Percentiles rank a stretch among this genome's conserved stretches.
Conservation (phyloP, 2,888 invertebrate genomes). For the Xylota sylvarum region DNA sequence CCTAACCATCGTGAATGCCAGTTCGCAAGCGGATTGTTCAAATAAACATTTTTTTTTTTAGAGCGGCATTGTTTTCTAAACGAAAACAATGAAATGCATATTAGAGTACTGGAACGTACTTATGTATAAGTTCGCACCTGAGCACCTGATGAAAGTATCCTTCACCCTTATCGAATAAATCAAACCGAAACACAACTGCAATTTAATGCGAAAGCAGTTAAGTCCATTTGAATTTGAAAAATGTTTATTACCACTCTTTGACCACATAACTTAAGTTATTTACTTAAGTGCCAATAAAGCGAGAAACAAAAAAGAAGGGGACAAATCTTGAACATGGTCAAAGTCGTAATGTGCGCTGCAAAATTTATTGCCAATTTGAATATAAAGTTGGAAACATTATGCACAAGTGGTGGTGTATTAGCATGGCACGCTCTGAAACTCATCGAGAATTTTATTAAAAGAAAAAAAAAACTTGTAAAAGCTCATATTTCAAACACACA, state of each 20-base stretch:
- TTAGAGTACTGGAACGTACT: no score
- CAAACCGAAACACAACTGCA: neutral
- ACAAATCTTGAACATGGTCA: slow-evolving; percentile 64
- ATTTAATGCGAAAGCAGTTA: slow-evolving; percentile 7
- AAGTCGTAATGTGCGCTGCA: slow-evolving; percentile 59
- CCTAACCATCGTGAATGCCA: neutral
- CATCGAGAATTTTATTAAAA: slow-evolving; percentile 53
- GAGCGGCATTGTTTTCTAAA: no score
- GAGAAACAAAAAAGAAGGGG: slow-evolving; percentile 17
- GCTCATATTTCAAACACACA: slow-evolving; percentile 60
- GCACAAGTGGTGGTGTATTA: slow-evolving; percentile 29
- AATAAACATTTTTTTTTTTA: no score
- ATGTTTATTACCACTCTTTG: slow-evolving; percentile 35
- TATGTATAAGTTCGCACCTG: no score
- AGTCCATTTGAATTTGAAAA: slow-evolving; percentile 24
- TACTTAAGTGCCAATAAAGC: slow-evolving; percentile 48
- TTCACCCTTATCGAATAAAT: slow-evolving; percentile 20
- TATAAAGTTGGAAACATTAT: slow-evolving; percentile 47
- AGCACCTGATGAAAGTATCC: neutral
- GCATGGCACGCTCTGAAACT: slow-evolving; percentile 74
- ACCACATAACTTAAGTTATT: slow-evolving; percentile 56
- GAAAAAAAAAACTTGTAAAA: slow-evolving; percentile 45
- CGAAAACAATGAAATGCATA: no score
- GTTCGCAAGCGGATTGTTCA: neutral
- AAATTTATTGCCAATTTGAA: slow-evolving; percentile 59